A percentile compares a stretch with the other conserved stretches of the same genome.
Conservation (phyloP, 2,888 invertebrate genomes). For the Nymphalis polychloros region DNA sequence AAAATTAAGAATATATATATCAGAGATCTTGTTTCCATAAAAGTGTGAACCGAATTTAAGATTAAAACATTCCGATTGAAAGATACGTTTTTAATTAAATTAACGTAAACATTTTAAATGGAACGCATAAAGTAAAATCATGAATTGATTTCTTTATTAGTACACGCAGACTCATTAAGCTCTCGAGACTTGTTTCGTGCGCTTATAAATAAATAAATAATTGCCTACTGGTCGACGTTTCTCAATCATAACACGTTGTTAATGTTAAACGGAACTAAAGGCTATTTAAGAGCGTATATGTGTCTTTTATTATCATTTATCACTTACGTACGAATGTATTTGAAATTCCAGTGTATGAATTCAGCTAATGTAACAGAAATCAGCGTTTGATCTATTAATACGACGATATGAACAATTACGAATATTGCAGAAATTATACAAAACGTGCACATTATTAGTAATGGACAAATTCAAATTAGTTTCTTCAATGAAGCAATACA, state of each 20-base stretch:
- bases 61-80: not conserved
- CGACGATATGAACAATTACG: too few species aligned
- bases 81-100: slow-evolving; percentile 25
- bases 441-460: too few species aligned
- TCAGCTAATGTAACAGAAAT: too few species aligned
- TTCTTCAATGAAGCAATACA: too few species aligned
- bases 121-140: slow-evolving; percentile 21
- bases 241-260: slow-evolving; percentile 19
- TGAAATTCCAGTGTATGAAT: not conserved
- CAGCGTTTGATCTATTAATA: too few species aligned
- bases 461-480: too few species aligned
- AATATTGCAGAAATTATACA: too few species aligned
- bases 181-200: slow-evolving; percentile 25
- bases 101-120: slow-evolving; percentile 26
- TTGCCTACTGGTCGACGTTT: slow-evolving; percentile 13
- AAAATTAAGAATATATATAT: not conserved
- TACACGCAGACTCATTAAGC: slow-evolving; percentile 29
- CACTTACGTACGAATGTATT: slow-evolving; percentile 5
- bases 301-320: slow-evolving; percentile 8
- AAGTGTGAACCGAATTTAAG: slow-evolving; percentile 7
- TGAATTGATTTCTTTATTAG: slow-evolving; percentile 35
- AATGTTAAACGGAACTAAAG: slow-evolving; percentile 17
- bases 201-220: slow-evolving; percentile 31
- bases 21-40: slow-evolving; percentile 16
- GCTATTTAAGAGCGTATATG: slow-evolving; percentile 13